phyloP scores from a whole-genome alignment of 2,797 vertebrate species.

The Siniperca undulata region DNA sequence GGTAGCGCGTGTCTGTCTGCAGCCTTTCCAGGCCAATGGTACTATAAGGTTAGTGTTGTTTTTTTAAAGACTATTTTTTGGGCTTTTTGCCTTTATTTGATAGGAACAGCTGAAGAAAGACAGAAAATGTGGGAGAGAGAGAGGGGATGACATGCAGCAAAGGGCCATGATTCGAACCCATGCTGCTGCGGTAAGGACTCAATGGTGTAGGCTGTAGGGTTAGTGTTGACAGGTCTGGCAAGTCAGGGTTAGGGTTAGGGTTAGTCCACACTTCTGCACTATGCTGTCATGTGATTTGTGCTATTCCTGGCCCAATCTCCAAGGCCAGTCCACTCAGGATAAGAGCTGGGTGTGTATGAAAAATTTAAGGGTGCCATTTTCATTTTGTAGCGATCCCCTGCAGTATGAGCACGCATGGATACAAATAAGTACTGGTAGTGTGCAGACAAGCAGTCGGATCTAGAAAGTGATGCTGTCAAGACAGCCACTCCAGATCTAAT shows the following conservation, averaged over 20 bases:
- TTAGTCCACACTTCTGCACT: background rate
- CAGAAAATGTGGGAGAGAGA: too few relatives aligned
- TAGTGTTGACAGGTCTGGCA: background rate
- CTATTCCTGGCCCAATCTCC: constrained; percentile 32
- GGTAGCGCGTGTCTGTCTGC: constrained; percentile 10
- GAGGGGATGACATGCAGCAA: too few relatives aligned
- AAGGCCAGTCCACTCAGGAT: constrained; percentile 11
- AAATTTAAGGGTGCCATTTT: constrained; percentile 48
- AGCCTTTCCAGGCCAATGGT: background rate
- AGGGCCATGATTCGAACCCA: too few relatives aligned
- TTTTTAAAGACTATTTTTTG: too few relatives aligned
- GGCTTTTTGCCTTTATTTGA: too few relatives aligned
- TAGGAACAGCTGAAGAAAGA: too few relatives aligned
- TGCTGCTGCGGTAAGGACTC: too few relatives aligned
- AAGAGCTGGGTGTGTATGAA: constrained; percentile 34
- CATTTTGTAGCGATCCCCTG: constrained; percentile 38
- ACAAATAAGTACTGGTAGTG: constrained; percentile 12
- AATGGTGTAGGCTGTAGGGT: background rate
- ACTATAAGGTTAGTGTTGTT: background rate
- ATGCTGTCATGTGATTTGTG: constrained; percentile 12
- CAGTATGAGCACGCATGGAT: constrained; percentile 25
- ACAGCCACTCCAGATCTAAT: constrained; percentile 21
- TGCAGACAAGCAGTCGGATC: constrained; percentile 10
- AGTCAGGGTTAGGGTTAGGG: background rate
- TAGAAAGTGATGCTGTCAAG: constrained; percentile 22